Evolutionary conservation across 2,113 vertebrate genomes (phyloP).

Genomic region (Vulpes vulpes): DNA sequence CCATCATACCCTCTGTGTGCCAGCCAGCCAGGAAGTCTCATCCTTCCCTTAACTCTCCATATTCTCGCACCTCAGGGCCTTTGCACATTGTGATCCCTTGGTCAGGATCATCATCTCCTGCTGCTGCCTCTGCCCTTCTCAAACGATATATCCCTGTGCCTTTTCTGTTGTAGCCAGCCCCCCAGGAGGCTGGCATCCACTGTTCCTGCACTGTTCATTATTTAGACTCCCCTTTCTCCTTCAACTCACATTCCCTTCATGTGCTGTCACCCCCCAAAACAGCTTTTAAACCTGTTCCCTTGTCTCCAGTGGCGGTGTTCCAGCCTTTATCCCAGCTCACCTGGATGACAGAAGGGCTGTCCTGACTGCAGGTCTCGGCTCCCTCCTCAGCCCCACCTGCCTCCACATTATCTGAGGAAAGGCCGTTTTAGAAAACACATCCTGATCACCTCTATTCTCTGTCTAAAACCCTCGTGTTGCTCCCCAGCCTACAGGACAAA

Average conservation of each 20-base stretch:
- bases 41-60: too few relatives aligned
- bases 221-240: not conserved
- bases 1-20: not conserved
- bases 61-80: not conserved
- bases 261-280: not conserved
- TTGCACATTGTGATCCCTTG: not conserved
- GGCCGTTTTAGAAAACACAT: not conserved
- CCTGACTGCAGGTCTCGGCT: not conserved
- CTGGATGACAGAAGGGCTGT: too few relatives aligned
- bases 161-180: not conserved
- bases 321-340: not conserved
- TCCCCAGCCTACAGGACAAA: not conserved
- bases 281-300: not conserved
- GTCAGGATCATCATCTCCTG: not conserved
- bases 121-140: not conserved
- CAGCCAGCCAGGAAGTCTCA: not conserved
- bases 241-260: not conserved
- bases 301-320: not conserved
- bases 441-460: not conserved
- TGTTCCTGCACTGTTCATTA: accelerated
- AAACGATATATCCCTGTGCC: not conserved
- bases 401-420: not conserved
- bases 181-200: not conserved
- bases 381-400: not conserved
- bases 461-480: not conserved